phyloP scores from a whole-genome alignment of 2,797 vertebrate genomes.

The Tokudaia muenninki region DNA sequence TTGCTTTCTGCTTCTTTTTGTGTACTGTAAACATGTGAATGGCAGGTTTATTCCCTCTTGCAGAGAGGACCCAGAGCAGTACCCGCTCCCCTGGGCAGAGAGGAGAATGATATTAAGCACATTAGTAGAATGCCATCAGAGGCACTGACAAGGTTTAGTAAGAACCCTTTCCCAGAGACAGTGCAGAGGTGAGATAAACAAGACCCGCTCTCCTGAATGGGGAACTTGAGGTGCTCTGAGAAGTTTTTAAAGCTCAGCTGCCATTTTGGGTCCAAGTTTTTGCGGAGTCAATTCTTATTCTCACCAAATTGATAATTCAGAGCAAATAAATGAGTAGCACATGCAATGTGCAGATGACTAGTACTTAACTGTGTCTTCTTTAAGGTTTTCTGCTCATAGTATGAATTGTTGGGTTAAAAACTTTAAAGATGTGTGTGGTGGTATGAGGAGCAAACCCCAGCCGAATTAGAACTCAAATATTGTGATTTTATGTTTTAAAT shows the following conservation, averaged over 20 bases:
- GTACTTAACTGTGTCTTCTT: constrained; percentile 34
- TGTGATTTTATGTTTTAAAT: constrained; percentile 65
- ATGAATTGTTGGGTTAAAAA: constrained; percentile 52
- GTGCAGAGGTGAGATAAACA: constrained; percentile 49
- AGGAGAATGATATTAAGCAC: background rate
- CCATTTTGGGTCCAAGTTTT: constrained; percentile 82
- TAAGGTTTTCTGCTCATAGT: constrained; percentile 35
- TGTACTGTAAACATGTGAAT: constrained; percentile 64
- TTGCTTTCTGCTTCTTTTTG: constrained; percentile 62
- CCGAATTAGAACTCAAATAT: background rate
- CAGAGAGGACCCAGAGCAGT: constrained; percentile 61
- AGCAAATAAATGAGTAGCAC: constrained; percentile 40
- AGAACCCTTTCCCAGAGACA: constrained; percentile 38
- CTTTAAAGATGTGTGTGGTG: constrained; percentile 15
- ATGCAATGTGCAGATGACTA: background rate
- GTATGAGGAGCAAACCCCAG: constrained; percentile 50
- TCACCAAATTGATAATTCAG: constrained; percentile 35
- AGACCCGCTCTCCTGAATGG: constrained; percentile 3
- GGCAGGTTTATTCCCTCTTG: constrained; percentile 68
- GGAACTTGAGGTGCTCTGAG: background rate
- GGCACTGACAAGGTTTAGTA: constrained; percentile 4
- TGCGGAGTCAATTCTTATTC: constrained; percentile 36
- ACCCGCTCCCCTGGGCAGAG: constrained; percentile 20
- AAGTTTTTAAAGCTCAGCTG: constrained; percentile 74
- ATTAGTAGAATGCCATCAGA: constrained; percentile 36